Percentiles rank a stretch among this genome's conserved stretches.
These are phyloP conservation scores for Odobenus rosmarus DNA, from an alignment of 2,113 vertebrate genomes.

Conservation along the genomic window DNA sequence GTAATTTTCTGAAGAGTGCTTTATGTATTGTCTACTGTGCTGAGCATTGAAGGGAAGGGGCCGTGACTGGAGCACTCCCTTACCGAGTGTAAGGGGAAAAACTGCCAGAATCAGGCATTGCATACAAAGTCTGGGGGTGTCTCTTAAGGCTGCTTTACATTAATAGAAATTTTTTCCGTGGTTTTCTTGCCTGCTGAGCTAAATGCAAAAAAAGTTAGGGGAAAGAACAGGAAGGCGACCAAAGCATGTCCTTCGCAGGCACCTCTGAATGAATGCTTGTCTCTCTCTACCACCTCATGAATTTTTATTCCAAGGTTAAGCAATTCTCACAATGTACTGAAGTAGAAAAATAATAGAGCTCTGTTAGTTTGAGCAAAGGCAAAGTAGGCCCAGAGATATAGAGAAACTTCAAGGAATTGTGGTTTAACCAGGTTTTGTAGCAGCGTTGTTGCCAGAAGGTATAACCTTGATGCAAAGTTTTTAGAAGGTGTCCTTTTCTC, in stretches of 20 bases:
- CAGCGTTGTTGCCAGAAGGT: neutral
- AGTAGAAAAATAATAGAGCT: neutral
- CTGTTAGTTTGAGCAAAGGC: neutral
- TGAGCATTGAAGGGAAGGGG: neutral
- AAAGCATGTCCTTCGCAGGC: neutral
- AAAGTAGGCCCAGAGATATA: neutral
- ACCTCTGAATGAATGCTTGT: slow-evolving; percentile 1
- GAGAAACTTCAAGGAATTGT: neutral
- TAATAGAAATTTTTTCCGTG: neutral
- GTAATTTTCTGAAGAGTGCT: slow-evolving; percentile 57
- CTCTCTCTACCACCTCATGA: neutral
- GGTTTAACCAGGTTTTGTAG: neutral
- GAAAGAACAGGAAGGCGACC: neutral
- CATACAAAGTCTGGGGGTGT: neutral
- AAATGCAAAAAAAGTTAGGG: neutral
- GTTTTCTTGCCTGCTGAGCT: neutral
- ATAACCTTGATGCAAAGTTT: neutral
- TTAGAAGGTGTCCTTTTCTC: neutral
- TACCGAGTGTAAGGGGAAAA: neutral
- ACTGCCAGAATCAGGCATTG: neutral
- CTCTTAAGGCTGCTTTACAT: neutral
- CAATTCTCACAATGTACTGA: neutral
- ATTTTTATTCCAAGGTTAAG: slow-evolving; percentile 7
- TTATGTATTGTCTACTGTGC: slow-evolving; percentile 50
- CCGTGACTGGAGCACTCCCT: fast-evolving